These are phyloP conservation scores for Bucorvus abyssinicus DNA, from an alignment of 2,797 vertebrate species.

Conservation along the genomic window DNA sequence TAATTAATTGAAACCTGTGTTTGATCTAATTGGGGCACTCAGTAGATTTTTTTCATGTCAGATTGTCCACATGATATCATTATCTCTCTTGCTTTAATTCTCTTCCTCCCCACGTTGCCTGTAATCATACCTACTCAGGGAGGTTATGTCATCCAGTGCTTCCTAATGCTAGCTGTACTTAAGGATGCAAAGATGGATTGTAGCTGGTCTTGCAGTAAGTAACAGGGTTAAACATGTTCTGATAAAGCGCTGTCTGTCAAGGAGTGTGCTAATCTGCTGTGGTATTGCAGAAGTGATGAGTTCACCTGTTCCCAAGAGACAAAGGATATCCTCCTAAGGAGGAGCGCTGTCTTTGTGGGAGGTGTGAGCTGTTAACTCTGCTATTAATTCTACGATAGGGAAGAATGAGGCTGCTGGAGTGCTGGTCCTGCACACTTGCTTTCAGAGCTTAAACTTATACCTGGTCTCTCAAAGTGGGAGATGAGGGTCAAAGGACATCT, in stretches of 20 bases:
- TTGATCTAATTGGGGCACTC: not conserved
- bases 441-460: not conserved
- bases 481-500: not conserved
- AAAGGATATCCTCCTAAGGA: not conserved
- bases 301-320: not conserved
- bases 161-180: not conserved
- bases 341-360: not conserved
- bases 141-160: not conserved
- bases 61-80: not conserved
- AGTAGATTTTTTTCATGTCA: not conserved
- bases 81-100: not conserved
- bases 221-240: fast-evolving
- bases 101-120: fast-evolving
- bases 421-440: not conserved
- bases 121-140: fast-evolving
- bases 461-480: not conserved
- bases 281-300: not conserved
- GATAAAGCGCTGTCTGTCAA: not conserved
- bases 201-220: not conserved
- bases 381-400: not conserved
- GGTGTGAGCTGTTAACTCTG: not conserved
- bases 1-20: not conserved
- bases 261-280: not conserved
- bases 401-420: not conserved
- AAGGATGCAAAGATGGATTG: not conserved